These are phyloP conservation scores for Brachionus koreanus DNA, from an alignment of 1,140 invertebrate genomes.

Conservation along the genomic window DNA sequence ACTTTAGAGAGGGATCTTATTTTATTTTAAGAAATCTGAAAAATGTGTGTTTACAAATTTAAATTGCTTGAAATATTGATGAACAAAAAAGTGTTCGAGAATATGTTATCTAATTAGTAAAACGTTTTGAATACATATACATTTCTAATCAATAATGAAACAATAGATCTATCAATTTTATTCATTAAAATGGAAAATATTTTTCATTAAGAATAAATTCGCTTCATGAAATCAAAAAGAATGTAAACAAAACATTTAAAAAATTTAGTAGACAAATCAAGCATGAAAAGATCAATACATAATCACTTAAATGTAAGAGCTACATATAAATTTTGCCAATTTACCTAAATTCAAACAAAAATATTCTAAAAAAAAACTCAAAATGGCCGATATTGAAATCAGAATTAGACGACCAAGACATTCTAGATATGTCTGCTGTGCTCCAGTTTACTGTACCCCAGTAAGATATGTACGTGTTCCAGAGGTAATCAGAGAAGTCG, in stretches of 20 bases:
- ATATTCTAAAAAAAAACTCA: background rate
- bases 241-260: background rate
- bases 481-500: background rate
- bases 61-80: background rate
- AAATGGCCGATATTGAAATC: background rate
- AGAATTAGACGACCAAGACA: background rate
- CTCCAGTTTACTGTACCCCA: background rate
- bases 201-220: background rate
- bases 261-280: background rate
- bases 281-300: background rate
- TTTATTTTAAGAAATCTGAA: background rate
- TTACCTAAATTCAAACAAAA: background rate
- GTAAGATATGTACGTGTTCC: background rate
- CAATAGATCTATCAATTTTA: constrained; percentile 6
- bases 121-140: background rate
- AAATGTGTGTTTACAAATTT: background rate
- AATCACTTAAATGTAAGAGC: background rate
- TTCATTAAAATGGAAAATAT: background rate
- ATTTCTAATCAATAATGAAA: background rate
- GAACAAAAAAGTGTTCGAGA: background rate
- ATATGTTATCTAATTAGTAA: background rate
- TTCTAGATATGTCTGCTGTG: background rate
- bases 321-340: background rate
- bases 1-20: background rate
- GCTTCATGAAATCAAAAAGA: background rate